Percentiles rank a stretch among this genome's conserved stretches.
These are phyloP conservation scores for Habropoda laboriosa DNA, from an alignment of 1,140 invertebrate species.

Conservation along the genomic window DNA sequence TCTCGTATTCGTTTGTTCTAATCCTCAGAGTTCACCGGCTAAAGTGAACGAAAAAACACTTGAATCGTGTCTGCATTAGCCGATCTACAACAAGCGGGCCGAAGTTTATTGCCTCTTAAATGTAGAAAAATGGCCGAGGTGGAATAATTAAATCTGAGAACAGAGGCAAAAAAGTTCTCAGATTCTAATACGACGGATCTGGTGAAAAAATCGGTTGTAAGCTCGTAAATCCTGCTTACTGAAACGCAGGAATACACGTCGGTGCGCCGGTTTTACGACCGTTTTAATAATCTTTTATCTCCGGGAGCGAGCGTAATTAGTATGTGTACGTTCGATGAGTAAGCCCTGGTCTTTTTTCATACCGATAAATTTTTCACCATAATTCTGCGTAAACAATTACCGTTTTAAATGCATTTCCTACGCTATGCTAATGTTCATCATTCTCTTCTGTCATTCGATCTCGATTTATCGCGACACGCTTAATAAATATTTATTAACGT, in stretches of 20 bases:
- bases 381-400: slow-evolving; percentile 28
- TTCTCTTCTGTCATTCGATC: neutral
- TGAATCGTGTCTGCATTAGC: neutral
- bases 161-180: neutral
- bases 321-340: neutral
- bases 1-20: neutral
- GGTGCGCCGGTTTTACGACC: slow-evolving; percentile 13
- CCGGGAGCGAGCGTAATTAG: slow-evolving; percentile 13
- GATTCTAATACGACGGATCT: neutral
- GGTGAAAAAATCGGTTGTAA: slow-evolving; percentile 3
- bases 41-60: neutral
- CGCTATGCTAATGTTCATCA: neutral
- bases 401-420: slow-evolving; percentile 9
- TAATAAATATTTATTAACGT: slow-evolving; percentile 41
- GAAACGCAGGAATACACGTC: neutral
- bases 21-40: neutral
- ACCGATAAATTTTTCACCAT: neutral
- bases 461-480: neutral
- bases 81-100: neutral
- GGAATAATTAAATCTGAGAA: slow-evolving; percentile 21
- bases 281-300: slow-evolving; percentile 43
- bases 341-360: neutral
- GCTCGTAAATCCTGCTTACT: slow-evolving; percentile 34
- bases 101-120: slow-evolving; percentile 23
- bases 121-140: neutral